Evolutionary conservation across 2,888 invertebrate genomes (phyloP).

Genomic region (Trachelus troglodyta): DNA sequence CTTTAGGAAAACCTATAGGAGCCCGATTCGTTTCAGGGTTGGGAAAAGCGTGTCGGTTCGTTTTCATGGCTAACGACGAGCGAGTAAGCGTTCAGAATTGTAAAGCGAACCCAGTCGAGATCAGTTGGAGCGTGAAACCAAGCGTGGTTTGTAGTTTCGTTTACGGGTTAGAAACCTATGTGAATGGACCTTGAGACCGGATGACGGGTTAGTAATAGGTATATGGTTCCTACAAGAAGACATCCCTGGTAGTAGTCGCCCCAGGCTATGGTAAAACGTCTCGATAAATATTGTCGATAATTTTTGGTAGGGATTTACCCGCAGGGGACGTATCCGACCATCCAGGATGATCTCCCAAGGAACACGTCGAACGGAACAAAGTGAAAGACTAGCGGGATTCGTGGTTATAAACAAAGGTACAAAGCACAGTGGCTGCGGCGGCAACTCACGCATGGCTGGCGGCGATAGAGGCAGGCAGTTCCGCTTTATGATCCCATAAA

Average conservation of each 20-base stretch:
- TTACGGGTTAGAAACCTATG: neutral
- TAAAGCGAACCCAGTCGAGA: neutral
- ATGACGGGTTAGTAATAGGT: neutral
- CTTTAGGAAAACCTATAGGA: slow-evolving; percentile 11
- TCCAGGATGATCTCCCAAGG: neutral
- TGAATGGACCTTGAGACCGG: neutral
- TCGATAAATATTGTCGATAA: neutral
- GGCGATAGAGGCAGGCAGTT: slow-evolving; percentile 51
- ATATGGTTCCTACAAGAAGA: neutral
- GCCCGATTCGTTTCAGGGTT: neutral
- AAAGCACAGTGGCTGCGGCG: slow-evolving; percentile 31
- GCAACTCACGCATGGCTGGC: slow-evolving; percentile 43
- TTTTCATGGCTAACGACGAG: neutral
- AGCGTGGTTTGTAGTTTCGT: neutral
- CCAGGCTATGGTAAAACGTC: neutral
- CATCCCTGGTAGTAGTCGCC: neutral
- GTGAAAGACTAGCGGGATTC: neutral
- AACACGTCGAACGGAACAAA: neutral
- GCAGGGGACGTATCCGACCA: neutral
- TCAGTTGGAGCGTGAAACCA: neutral
- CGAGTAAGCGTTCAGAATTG: neutral
- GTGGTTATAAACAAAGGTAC: slow-evolving; percentile 46
- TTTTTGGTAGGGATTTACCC: neutral
- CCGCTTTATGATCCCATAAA: slow-evolving; percentile 60
- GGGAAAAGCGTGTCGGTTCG: slow-evolving; percentile 3